Percentiles rank a stretch among this genome's conserved stretches.
Conservation (phyloP, 2,113 vertebrate genomes). For the Arvicanthis niloticus region DNA sequence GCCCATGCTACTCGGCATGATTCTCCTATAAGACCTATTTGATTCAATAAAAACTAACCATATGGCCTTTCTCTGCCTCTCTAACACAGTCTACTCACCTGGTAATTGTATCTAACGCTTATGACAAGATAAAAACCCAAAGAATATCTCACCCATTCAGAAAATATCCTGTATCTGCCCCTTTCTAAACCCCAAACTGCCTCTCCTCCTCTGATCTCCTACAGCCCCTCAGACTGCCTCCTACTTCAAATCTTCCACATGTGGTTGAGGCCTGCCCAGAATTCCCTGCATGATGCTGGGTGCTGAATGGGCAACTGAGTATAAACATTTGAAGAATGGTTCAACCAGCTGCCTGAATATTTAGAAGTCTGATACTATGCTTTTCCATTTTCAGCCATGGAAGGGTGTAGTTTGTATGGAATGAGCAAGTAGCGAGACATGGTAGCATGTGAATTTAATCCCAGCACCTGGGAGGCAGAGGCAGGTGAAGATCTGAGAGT, state of each 20-base stretch:
- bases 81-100: not conserved
- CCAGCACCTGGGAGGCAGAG: not conserved
- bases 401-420: not conserved
- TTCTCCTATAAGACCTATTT: not conserved
- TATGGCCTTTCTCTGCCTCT: not conserved
- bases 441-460: not conserved
- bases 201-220: not conserved
- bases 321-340: not conserved
- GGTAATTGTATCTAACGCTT: not conserved
- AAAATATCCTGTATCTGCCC: not conserved
- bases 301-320: not conserved
- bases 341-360: not conserved
- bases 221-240: not conserved
- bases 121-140: not conserved
- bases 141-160: not conserved
- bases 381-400: not conserved
- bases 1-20: not conserved
- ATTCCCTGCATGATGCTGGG: not conserved
- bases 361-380: not conserved
- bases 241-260: not conserved
- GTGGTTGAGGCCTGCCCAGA: not conserved
- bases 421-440: not conserved
- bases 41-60: not conserved
- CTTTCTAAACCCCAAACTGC: not conserved
- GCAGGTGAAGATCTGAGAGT: not conserved